phyloP scores from a whole-genome alignment of 2,888 invertebrate genomes.

The Herminia tarsipennalis region DNA sequence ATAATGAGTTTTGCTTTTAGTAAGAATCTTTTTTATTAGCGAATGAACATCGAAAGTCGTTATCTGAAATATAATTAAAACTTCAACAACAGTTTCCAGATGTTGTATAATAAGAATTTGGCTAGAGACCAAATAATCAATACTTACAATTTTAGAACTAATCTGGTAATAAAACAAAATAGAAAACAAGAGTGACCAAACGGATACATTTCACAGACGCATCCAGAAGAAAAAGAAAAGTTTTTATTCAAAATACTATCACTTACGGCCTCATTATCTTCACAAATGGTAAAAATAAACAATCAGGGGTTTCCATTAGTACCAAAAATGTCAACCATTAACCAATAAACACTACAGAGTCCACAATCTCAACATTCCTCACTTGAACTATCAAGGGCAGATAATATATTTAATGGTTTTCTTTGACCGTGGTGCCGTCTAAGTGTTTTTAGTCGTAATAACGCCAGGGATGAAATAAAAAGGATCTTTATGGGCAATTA shows the following conservation, averaged over 20 bases:
- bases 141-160: too few species aligned
- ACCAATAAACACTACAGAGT: conserved; percentile 1
- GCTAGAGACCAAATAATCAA: too few species aligned
- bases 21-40: too few species aligned
- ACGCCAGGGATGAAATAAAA: conserved; percentile 2
- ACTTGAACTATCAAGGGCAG: conserved; percentile 8
- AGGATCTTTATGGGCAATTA: conserved; percentile 4
- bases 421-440: conserved; percentile 10
- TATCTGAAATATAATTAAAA: too few species aligned
- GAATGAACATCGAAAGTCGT: too few species aligned
- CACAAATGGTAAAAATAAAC: neutral
- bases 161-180: too few species aligned
- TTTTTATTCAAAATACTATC: neutral
- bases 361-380: conserved; percentile 6
- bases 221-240: too few species aligned
- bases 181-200: too few species aligned
- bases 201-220: too few species aligned
- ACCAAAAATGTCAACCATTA: conserved; percentile 9
- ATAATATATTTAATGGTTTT: conserved; percentile 11
- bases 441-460: conserved; percentile 11
- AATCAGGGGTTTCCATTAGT: conserved; percentile 5
- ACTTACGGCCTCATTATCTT: conserved; percentile 3
- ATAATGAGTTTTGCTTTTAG: too few species aligned
- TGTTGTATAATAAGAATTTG: too few species aligned
- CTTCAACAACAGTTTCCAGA: too few species aligned